Evolutionary conservation across 2,888 invertebrate genomes (phyloP), one percentile per base, ranked within the genome.

Genomic region (Hetaerina titia): DNA sequence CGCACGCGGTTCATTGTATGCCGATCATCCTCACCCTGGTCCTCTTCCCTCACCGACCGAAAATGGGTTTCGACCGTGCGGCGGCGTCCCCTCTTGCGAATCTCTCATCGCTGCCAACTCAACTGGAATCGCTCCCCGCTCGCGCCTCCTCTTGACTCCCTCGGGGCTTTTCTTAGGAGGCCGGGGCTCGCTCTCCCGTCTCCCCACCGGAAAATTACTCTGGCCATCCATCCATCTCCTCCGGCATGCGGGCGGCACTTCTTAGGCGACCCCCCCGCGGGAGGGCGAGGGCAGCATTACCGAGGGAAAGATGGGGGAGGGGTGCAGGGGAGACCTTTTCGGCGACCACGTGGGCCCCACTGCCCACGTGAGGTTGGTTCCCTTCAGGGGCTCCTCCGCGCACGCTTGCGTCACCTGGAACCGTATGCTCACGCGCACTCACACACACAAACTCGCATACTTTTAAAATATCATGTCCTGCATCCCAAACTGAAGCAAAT

Each of bases 71-170:
- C 31, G 31, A 31, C 31, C 31, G 81, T 45, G 45, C 45, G 45
- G 4, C 31, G 81, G 8, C n/a, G 81, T 31, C 31, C 31, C 25
- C 31, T 31, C 9, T 8, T 31, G 31, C 81, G 81, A 81, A 81
- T 81, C 25, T 2, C 31, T 8, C 22, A 25, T 81, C 22, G n/a
- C n/a, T 19, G n/a, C 69, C 81, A 31, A 81, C 25, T 81, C 81
- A 31, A 22, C 81, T 25, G 31, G 81, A 81, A 81, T 25, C 31
- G 25, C 31, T 25, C 22, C 31, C 31, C 4, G 6, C 13, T 81
- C 81, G 19, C 25, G 64, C n/a, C 56, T n/a, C 92, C 64, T 69
- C 69, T 64, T 64, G 56, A 92, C 64, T 64, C 74, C 31, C 74
- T 17, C 11, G n/a, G 25, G 25, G 25, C n/a, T 0, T 81, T 31